Percentiles rank a stretch among this genome's conserved stretches.
Evolutionary conservation across 2,888 invertebrate genomes (phyloP).

Genomic region (Caprella mutica): DNA sequence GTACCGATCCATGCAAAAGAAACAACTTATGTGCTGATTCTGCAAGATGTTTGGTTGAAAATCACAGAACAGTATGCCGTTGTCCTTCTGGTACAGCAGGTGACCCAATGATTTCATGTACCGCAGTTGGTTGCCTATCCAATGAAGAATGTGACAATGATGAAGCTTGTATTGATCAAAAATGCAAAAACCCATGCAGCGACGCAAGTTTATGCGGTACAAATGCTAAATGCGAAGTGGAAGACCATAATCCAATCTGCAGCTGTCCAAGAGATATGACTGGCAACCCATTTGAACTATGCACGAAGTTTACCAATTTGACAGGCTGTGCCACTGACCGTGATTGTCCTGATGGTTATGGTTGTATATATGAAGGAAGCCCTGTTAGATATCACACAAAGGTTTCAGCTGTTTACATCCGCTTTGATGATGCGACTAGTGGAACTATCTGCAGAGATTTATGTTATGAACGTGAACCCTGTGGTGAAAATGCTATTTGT

Average conservation of each 20-base stretch:
- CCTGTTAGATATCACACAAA: constrained; percentile 12
- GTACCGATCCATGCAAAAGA: constrained; percentile 55
- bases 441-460: constrained; percentile 36
- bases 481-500: constrained; percentile 51
- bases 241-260: constrained; percentile 66
- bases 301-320: constrained; percentile 22
- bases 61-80: constrained; percentile 65
- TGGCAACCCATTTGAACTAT: constrained; percentile 51
- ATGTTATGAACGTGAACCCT: constrained; percentile 36
- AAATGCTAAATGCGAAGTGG: constrained; percentile 59
- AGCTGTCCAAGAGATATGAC: constrained; percentile 56
- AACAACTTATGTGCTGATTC: constrained; percentile 63
- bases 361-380: constrained; percentile 9
- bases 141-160: constrained; percentile 36
- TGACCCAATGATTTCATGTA: constrained; percentile 65
- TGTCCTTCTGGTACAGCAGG: constrained; percentile 64
- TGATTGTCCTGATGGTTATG: constrained; percentile 19
- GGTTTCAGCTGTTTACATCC: constrained; percentile 24
- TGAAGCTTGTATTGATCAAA: constrained; percentile 50
- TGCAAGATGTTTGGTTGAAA: constrained; percentile 41
- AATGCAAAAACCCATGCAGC: constrained; percentile 55
- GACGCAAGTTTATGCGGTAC: constrained; percentile 53
- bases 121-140: constrained; percentile 41
- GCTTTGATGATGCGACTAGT: constrained; percentile 17
- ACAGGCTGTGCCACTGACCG: constrained; percentile 12